Conservation (phyloP, 2,113 vertebrate species). For the Acrocephalus arundinaceus region DNA sequence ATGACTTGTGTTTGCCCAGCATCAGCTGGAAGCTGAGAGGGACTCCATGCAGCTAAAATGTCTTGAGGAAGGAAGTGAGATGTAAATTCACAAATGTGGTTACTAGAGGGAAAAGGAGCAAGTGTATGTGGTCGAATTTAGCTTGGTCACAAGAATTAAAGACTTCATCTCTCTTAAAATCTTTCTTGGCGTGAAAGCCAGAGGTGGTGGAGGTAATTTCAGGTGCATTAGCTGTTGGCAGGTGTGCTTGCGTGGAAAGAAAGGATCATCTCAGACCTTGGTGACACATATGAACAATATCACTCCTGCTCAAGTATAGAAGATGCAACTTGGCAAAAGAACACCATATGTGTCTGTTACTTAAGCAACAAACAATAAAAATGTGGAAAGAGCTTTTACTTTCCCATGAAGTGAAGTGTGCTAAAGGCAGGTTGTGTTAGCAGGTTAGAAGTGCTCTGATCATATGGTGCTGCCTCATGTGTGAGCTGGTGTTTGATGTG, state of each 20-base stretch:
- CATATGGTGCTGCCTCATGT: neutral
- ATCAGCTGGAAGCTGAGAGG: neutral
- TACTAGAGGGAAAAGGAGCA: neutral
- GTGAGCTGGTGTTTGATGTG: neutral
- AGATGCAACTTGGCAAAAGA: neutral
- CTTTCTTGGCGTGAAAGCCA: neutral
- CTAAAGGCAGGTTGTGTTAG: neutral
- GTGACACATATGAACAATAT: neutral
- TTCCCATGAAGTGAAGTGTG: neutral
- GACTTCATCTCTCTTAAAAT: neutral
- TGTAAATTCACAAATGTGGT: neutral
- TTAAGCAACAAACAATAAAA: neutral
- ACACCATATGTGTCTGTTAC: fast-evolving
- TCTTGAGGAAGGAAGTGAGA: neutral
- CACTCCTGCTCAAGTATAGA: neutral
- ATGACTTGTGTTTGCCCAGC: neutral
- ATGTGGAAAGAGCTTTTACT: neutral
- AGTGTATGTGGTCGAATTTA: neutral
- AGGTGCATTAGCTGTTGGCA: neutral
- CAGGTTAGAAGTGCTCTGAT: neutral
- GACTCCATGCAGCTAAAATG: neutral
- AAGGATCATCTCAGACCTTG: neutral
- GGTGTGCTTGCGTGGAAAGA: neutral
- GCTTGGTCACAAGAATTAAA: neutral
- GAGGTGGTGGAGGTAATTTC: neutral